Evolutionary conservation across 2,113 vertebrate genomes (phyloP).

Genomic region (Caloenas nicobarica): DNA sequence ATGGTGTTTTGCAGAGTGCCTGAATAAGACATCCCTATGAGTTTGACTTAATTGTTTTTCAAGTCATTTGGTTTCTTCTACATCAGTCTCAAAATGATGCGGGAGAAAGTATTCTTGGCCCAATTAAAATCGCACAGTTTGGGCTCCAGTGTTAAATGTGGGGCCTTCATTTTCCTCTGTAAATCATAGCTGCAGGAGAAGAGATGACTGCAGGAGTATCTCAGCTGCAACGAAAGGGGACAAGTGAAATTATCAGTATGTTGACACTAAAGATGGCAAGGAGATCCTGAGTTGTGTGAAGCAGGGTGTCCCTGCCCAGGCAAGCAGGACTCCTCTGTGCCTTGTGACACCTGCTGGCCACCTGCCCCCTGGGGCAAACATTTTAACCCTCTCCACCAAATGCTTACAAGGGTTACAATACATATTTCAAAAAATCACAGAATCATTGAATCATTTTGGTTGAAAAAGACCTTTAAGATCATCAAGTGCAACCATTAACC

Average conservation of each 20-base stretch:
- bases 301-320: neutral
- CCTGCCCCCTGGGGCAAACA: rapidly evolving
- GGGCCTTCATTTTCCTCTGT: neutral
- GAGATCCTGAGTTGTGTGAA: rapidly evolving
- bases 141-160: neutral
- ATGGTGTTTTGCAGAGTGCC: neutral
- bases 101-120: neutral
- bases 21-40: neutral
- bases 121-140: neutral
- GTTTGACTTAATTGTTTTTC: neutral
- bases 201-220: neutral
- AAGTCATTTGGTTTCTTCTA: neutral
- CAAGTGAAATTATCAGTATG: neutral
- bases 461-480: too few relatives aligned
- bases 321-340: rapidly evolving
- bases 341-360: rapidly evolving
- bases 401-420: neutral
- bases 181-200: neutral
- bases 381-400: neutral
- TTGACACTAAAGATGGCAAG: rapidly evolving
- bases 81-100: neutral
- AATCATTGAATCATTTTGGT: too few relatives aligned
- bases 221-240: neutral
- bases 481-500: too few relatives aligned
- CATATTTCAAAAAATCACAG: too few relatives aligned